Base-by-base conservation (phyloP, 2,797 vertebrate genomes). In the Eupleurogrammus muticus region DNA sequence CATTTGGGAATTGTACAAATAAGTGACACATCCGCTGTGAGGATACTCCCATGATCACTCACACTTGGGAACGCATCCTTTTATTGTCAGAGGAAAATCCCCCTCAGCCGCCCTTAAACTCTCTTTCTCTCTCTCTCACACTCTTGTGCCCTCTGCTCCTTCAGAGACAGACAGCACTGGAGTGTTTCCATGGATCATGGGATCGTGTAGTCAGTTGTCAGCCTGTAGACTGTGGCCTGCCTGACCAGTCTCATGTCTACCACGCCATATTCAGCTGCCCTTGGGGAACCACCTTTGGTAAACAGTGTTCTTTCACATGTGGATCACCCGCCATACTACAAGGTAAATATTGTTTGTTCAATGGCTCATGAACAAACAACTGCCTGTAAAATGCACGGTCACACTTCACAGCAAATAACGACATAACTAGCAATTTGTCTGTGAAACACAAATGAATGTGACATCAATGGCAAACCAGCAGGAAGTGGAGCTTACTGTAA, bases 301-400 rank as follows among this genome's bases (percentile, higher is more conserved):
- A 96, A 87, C 93, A 92, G 36, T 99, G 97, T 64, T 96, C 92
- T 12, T 94, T 99, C 79, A 93, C 95, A 66, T 99, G 98, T 85
- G 92, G 95, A 23, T 84, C 95, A 19, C 98, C 98, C 9, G 96
- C 97, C 66, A 97, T 96, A 73, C 93, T 99, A 54, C 97, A 97
- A 95, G 98, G 98, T 98, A 74, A 80, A 14, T 34, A 23, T 44
- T 61, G 1, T 34, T 47, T 63, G 19, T 40, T 24, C 5, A 42
- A 1, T 61, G 42, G 23, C 20, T 36, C 16, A 10, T 8, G 11
- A 36, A 57, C 19, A 36, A 50, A 55, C 16, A 24, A 12, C 32
- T 48, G 13, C 13, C 13, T 67, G 14, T 20, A 20, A 40, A 69
- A 13, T 23, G 61, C 6, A 17, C 32, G 32, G 7, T 47, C 28